Evolutionary conservation across 1,140 invertebrate species (phyloP), one percentile per base, ranked within the genome.

Genomic region (Hyles vespertilio): DNA sequence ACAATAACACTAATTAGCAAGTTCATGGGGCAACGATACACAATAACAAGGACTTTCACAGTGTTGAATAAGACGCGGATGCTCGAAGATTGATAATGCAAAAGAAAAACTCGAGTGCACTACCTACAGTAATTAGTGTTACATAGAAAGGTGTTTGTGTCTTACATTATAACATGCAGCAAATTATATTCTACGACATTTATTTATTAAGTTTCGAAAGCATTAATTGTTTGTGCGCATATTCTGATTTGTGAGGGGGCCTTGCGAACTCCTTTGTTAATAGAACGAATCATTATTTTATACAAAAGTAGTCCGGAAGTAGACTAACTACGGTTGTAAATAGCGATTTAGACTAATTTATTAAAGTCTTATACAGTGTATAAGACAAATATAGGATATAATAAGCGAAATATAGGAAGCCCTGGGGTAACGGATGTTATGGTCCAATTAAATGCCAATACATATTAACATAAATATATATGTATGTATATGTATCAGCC

Each of bases 101-200:
- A 69, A 77, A 71, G 59, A 74, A 71, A 71, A 79, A 76, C 65
- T 63, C 69, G 66, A 72, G 66, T 69, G 66, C 67, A 69, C 45
- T 70, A 67, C 63, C 65, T 67, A 67, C 59, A 71, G 65, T 80
- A 81, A 84, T 79, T 77, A 80, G 68, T 55, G 52, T 43, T 70
- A 69, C 52, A 74, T 73, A 64, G 69, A 77, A 84, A 77, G 71
- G 72, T 68, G 70, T 76, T 74, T 72, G 72, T 73, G 66, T 70
- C 57, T 67, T 61, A 73, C 71, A 72, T 70, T 71, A 71, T 73
- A 81, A 71, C 70, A 62, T 70, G 66, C 66, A 61, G 70, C 68
- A 81, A 78, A 79, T 81, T 72, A 79, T 74, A 69, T 72, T 77
- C 69, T 72, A 70, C 72, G 75, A 77, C 76, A 77, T 79, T 82